Base-by-base conservation (phyloP, 2,888 invertebrate genomes). In the Drosophila setosimentum region DNA sequence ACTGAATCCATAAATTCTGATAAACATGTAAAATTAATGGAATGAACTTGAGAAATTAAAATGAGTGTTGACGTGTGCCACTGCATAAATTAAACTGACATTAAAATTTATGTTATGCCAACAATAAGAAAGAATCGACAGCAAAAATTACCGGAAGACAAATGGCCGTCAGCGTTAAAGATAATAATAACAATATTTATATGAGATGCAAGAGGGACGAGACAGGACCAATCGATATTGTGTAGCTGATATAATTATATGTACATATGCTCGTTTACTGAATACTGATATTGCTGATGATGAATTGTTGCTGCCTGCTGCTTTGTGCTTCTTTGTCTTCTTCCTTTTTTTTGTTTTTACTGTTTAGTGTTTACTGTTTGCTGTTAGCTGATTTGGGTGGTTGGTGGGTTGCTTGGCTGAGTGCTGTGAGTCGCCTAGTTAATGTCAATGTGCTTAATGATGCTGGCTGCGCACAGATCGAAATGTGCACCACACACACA, bases 21-120 rank as follows among this genome's bases (percentile, higher is more conserved):
- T 63, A 35, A 63, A 40, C 35, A 29, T 35, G 21, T 13, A 27
- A 45, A 61, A 53, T 63, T 63, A 49, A 63, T 62, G 55, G 24
- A 35, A 32, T 0, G 13, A 24, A 32, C 58, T 68, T 68, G 4
- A 4, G 11, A 27, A 45, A 53, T 65, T 63, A 37, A 37, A 62
- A 55, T 59, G n/a, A 49, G 4, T 16, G 30, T 51, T 45, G 51
- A 65, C 54, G 57, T 83, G 76, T 86, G 83, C 59, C 61, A 69
- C 16, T 70, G 86, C 88, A 83, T 88, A 86, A 84, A 88, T 84
- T 88, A 86, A 70, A 72, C 66, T 48, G 54, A 78, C 68, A 84
- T 84, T 76, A 81, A 78, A 83, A 84, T 88, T 88, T 54, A 88
- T 84, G 76, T 55, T 67, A 11, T 61, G 57, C 68, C 64, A 63